These are phyloP conservation scores for Synanceia verrucosa DNA, from an alignment of 2,797 vertebrate species.

Conservation along the genomic window DNA sequence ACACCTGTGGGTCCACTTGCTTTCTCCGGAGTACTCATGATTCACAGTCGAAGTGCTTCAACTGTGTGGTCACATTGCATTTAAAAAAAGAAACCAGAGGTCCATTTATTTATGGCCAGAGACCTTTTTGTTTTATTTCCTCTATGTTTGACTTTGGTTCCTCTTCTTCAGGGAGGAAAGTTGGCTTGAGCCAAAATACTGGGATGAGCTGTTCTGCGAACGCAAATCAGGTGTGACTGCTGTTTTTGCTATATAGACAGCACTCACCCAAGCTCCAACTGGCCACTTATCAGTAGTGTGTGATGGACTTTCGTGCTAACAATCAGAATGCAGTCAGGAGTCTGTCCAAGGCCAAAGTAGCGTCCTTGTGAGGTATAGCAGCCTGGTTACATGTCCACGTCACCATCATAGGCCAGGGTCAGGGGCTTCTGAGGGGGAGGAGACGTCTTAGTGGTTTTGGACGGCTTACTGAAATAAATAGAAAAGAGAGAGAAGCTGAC, in stretches of 20 bases:
- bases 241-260: constrained; percentile 5
- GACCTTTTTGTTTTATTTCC: constrained; percentile 14
- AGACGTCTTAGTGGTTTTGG: constrained; percentile 87
- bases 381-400: constrained; percentile 92
- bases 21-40: constrained; percentile 9
- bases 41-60: constrained; percentile 21
- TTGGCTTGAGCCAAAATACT: constrained; percentile 9
- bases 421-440: constrained; percentile 94
- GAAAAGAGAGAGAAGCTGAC: constrained; percentile 33
- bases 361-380: constrained; percentile 50
- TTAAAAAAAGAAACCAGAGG: constrained; percentile 38
- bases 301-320: constrained; percentile 27
- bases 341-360: constrained; percentile 27
- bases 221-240: constrained; percentile 18
- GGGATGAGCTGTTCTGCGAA: constrained; percentile 11
- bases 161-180: constrained; percentile 13
- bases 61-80: constrained; percentile 39
- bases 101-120: constrained; percentile 8
- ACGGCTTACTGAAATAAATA: constrained; percentile 83
- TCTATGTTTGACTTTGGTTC: constrained; percentile 27
- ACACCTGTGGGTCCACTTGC: constrained; percentile 6
- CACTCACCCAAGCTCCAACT: constrained; percentile 8
- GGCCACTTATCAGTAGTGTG: constrained; percentile 3
- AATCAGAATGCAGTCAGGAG: constrained; percentile 30
- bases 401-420: constrained; percentile 95